Evolutionary conservation across 2,113 vertebrate genomes (phyloP).

Genomic region (Numida meleagris): DNA sequence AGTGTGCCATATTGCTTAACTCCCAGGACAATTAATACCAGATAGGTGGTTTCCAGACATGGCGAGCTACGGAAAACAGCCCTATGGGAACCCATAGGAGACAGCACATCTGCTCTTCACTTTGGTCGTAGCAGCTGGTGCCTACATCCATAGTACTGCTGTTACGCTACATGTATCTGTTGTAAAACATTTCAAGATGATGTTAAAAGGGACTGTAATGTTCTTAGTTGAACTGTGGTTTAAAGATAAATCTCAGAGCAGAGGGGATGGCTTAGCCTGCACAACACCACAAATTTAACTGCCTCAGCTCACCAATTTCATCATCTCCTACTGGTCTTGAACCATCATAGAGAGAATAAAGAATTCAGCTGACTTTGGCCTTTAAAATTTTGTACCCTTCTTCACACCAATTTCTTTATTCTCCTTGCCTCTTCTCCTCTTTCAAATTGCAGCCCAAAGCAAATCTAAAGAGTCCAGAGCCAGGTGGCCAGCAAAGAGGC

Average conservation of each 20-base stretch:
- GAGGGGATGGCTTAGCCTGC: background rate
- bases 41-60: background rate
- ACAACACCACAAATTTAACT: background rate
- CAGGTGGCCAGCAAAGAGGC: background rate
- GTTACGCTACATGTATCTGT: background rate
- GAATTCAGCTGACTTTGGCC: background rate
- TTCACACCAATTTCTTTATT: background rate
- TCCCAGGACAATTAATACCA: background rate
- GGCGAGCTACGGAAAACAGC: background rate
- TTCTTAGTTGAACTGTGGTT: background rate
- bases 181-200: background rate
- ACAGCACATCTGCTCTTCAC: background rate
- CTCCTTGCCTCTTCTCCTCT: background rate
- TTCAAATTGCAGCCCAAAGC: background rate
- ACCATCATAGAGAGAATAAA: background rate
- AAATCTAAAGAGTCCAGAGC: background rate
- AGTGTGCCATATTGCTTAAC: background rate
- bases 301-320: background rate
- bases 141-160: background rate
- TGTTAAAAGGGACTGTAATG: background rate
- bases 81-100: background rate
- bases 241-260: background rate
- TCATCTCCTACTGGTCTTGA: background rate
- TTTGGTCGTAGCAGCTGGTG: background rate
- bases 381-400: background rate